Evolutionary conservation across 1,140 invertebrate species (phyloP).

Genomic region (Zeugodacus cucurbitae): DNA sequence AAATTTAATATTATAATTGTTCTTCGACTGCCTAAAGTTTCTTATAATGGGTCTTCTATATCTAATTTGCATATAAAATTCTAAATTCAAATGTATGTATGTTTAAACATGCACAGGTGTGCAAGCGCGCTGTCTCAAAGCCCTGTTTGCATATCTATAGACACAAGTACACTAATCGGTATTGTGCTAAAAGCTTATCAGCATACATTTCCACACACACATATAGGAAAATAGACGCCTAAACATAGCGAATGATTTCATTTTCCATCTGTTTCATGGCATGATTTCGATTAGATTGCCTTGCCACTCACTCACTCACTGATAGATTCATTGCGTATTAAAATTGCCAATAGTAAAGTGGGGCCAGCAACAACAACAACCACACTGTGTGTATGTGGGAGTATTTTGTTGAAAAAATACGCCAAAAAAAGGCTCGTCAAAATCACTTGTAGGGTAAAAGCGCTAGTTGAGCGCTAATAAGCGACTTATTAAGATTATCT

Average conservation of each 20-base stretch:
- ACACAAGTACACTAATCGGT: neutral
- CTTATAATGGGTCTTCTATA: neutral
- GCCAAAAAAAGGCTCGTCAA: neutral
- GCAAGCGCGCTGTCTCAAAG: neutral
- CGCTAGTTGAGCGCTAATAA: neutral
- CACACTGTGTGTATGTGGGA: neutral
- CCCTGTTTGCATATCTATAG: neutral
- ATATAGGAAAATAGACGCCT: neutral
- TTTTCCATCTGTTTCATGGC: neutral
- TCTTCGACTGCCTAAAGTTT: neutral
- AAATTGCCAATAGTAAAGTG: neutral
- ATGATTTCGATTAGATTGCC: slow-evolving; percentile 21
- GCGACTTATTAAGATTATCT: neutral
- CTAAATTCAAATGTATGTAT: neutral
- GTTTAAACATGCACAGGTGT: neutral
- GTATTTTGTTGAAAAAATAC: neutral
- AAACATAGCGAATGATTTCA: neutral
- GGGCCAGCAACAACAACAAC: slow-evolving; percentile 7
- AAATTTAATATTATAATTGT: neutral
- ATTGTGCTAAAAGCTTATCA: slow-evolving; percentile 9
- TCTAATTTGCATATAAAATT: too few relatives aligned
- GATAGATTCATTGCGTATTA: neutral
- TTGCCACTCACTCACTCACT: neutral
- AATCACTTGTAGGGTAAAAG: neutral
- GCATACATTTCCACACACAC: neutral